These are phyloP conservation scores for Polyploca ridens DNA, from an alignment of 2,888 invertebrate genomes.

Conservation along the genomic window DNA sequence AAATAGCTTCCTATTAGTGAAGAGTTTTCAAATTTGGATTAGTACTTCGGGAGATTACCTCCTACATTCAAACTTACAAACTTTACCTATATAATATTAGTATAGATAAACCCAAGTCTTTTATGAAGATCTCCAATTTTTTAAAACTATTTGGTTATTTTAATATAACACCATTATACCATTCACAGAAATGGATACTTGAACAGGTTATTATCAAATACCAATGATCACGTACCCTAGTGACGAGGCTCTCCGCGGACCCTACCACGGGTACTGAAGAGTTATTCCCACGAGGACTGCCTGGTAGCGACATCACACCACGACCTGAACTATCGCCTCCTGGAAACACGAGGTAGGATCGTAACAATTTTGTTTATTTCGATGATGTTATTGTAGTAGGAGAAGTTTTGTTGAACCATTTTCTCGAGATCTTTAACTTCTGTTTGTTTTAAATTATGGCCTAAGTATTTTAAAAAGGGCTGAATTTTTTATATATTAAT, in stretches of 20 bases:
- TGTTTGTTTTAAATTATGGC: not conserved
- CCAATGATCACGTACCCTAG: constrained; percentile 87
- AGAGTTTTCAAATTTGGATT: no score
- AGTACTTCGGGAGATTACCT: no score
- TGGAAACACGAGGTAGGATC: constrained; percentile 35
- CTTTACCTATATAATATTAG: no score
- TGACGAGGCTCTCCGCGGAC: constrained; percentile 97
- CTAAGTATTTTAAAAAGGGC: not conserved
- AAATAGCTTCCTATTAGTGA: no score
- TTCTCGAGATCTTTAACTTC: not conserved
- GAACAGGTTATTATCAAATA: constrained; percentile 12
- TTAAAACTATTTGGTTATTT: no score
- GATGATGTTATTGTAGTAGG: not conserved
- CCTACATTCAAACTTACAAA: no score
- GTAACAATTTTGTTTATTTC: constrained; percentile 9
- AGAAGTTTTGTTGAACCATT: not conserved
- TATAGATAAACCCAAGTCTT: no score
- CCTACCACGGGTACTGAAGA: constrained; percentile 92
- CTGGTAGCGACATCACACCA: constrained; percentile 76
- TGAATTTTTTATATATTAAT: not conserved
- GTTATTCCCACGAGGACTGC: constrained; percentile 71
- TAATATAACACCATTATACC: no score
- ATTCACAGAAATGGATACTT: constrained; percentile 1
- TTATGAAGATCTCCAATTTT: not conserved
- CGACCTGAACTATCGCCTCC: constrained; percentile 72